Evolutionary conservation across 2,113 vertebrate genomes (phyloP).

Genomic region (Oceanodroma tethys): DNA sequence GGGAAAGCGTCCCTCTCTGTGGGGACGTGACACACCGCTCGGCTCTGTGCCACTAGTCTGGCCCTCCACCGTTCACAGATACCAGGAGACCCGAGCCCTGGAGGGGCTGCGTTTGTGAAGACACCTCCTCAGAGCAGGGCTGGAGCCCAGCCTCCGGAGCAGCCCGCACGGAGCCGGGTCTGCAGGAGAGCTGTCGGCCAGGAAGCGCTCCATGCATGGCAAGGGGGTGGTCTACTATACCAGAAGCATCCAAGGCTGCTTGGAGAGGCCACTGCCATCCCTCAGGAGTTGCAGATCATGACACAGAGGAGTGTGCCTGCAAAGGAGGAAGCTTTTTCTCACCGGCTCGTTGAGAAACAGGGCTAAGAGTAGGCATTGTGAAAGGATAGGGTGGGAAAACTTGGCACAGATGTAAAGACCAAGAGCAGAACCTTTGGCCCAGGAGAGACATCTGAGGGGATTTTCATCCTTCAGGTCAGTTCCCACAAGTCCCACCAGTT

Average conservation of each 20-base stretch:
- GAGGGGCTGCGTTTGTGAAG: neutral
- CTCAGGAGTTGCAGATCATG: neutral
- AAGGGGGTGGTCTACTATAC: neutral
- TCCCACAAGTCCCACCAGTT: no score
- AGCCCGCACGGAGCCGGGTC: rapidly evolving
- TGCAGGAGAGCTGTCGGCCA: neutral
- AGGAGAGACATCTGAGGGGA: no score
- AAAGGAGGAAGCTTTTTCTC: neutral
- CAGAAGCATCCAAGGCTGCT: neutral
- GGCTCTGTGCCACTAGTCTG: neutral
- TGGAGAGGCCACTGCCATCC: neutral
- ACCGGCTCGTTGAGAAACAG: neutral
- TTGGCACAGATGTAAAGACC: no score
- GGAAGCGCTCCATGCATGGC: neutral
- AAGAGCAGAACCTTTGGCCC: no score
- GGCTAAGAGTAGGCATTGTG: rapidly evolving
- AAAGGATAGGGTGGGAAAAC: neutral
- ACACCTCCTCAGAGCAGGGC: neutral
- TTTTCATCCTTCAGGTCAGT: no score
- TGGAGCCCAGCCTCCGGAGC: neutral
- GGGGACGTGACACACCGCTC: neutral
- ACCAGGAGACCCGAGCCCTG: neutral
- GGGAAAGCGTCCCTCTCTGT: neutral
- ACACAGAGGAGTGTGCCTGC: neutral
- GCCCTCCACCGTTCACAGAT: neutral